Conservation (phyloP, 2,888 invertebrate species). For the Limnephilus lunatus region DNA sequence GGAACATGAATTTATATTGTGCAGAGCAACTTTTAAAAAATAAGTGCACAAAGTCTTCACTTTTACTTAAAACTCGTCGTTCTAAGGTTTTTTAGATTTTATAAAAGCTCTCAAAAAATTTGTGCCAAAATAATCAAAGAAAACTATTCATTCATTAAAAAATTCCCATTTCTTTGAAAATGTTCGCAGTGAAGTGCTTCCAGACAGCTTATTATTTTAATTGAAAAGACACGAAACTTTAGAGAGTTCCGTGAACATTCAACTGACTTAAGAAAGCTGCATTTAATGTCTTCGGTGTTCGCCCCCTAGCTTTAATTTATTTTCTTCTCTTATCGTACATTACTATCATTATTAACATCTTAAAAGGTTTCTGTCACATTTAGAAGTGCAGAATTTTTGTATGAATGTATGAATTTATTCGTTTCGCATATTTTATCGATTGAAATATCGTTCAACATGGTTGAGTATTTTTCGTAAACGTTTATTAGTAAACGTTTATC, state of each 20-base stretch:
- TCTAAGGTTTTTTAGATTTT: neutral
- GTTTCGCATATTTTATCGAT: too few species aligned
- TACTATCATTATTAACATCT: neutral
- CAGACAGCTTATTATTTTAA: neutral
- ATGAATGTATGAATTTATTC: neutral
- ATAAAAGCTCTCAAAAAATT: neutral
- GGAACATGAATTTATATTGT: neutral
- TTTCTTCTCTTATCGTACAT: neutral
- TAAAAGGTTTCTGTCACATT: neutral
- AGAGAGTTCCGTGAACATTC: neutral
- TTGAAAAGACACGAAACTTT: neutral
- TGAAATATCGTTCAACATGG: neutral
- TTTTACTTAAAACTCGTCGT: neutral
- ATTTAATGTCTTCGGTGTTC: neutral
- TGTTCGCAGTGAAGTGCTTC: neutral
- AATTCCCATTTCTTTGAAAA: neutral
- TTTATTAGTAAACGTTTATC: too few species aligned
- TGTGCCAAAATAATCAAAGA: neutral
- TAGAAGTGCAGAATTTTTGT: neutral
- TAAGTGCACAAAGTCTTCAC: neutral
- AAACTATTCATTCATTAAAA: neutral
- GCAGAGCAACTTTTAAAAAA: neutral
- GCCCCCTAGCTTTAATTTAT: neutral
- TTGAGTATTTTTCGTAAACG: too few species aligned
- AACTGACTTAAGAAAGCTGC: neutral